These are phyloP conservation scores for Zhuqinia jingwanae DNA, from an alignment of 2,888 invertebrate genomes.

Conservation along the genomic window DNA sequence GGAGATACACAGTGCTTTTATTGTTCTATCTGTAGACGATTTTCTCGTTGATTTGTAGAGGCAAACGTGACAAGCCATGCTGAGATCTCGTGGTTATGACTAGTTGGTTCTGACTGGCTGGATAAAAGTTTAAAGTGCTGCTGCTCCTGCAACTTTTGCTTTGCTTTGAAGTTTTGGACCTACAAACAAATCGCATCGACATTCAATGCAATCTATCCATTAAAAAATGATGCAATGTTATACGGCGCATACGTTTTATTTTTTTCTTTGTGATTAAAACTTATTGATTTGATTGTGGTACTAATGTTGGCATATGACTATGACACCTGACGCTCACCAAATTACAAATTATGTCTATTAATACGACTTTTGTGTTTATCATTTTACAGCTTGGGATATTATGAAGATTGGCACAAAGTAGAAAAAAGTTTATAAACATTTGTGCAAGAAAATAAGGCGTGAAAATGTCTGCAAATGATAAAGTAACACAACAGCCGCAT, in stretches of 20 bases:
- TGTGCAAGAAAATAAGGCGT: constrained; percentile 2
- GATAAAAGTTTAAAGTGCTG: constrained; percentile 1
- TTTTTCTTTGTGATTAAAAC: background rate
- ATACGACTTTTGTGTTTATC: background rate
- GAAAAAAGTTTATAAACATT: background rate
- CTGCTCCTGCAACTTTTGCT: too few species aligned
- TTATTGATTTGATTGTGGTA: constrained; percentile 28
- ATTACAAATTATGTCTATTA: constrained; percentile 19
- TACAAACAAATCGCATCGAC: too few species aligned
- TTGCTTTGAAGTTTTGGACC: too few species aligned
- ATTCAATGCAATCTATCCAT: too few species aligned
- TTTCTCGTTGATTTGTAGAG: background rate
- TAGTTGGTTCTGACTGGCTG: background rate
- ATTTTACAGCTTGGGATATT: background rate
- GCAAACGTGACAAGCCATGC: constrained; percentile 25
- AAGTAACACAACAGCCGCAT: constrained; percentile 41
- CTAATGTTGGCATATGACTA: constrained; percentile 2
- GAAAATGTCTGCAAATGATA: constrained; percentile 35
- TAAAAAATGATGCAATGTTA: too few species aligned
- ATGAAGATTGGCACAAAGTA: background rate
- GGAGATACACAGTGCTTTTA: background rate
- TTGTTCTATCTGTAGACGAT: background rate
- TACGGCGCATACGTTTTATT: too few species aligned
- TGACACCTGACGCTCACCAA: constrained; percentile 33
- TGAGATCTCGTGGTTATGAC: background rate